phyloP scores from a whole-genome alignment of 2,888 invertebrate species.

The Dorcus parallelipipedus region DNA sequence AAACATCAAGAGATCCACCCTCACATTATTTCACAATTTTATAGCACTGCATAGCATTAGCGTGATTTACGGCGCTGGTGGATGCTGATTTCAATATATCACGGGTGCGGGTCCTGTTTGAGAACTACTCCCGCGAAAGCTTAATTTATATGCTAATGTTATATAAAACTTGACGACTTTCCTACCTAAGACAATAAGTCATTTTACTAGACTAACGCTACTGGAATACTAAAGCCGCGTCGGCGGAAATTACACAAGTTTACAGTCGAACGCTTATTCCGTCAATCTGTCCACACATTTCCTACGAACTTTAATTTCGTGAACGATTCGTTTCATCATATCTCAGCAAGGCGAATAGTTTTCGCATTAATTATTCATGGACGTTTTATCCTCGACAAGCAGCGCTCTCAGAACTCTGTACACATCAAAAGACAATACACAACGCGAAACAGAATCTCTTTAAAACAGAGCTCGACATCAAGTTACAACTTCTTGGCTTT shows the following conservation, averaged over 20 bases:
- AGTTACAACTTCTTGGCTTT: no score
- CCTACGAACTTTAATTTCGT: neutral
- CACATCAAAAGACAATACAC: no score
- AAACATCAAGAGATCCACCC: slow-evolving; percentile 10
- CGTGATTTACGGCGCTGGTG: slow-evolving; percentile 13
- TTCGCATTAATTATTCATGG: no score
- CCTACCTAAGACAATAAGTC: slow-evolving; percentile 30
- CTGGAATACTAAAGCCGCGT: slow-evolving; percentile 27
- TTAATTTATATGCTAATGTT: slow-evolving; percentile 34
- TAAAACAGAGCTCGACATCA: no score
- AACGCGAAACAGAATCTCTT: no score
- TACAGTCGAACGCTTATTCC: slow-evolving; percentile 11
- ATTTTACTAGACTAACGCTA: slow-evolving; percentile 18
- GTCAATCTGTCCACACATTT: slow-evolving; percentile 13
- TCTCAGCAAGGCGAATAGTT: no score
- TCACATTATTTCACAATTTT: slow-evolving; percentile 18
- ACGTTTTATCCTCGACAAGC: no score
- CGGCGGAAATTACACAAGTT: slow-evolving; percentile 24
- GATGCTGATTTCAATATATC: neutral
- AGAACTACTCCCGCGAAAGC: slow-evolving; percentile 17
- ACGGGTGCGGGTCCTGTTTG: neutral
- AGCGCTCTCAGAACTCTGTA: no score
- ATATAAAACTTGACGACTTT: slow-evolving; percentile 34
- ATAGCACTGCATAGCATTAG: slow-evolving; percentile 10
- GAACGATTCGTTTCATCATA: neutral